Base-by-base conservation (phyloP, 2,113 vertebrate species). In the Zootoca vivipara region DNA sequence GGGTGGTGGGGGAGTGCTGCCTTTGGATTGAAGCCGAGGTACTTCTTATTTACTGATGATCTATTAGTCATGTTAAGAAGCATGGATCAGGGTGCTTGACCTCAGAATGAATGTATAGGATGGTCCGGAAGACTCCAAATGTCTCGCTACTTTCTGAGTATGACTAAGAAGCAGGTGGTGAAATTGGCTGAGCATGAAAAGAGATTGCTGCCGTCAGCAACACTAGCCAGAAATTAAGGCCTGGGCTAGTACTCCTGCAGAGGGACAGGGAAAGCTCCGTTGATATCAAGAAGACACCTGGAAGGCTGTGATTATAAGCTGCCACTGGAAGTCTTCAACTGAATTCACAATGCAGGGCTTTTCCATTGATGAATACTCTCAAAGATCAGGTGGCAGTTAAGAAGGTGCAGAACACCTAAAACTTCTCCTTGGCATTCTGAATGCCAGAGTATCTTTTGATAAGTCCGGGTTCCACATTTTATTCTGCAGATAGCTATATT, bases 1-100 rank as follows among this genome's bases (percentile, higher is more conserved):
- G 91, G 30, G n/a, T n/a, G 28, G 42, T 73, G n/a, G 40, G n/a
- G 73, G 42, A 33, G 87, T 78, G 62, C 82, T 90, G 85, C 87
- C n/a, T 74, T 1, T 75, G 20, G 35, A 58, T 7, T 77, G 38
- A 85, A 77, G 84, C 80, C 33, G 89, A 74, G 15, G 0, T 26
- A 1, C 5, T 78, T 77, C 82, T 38, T 46, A 9, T 89, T 82
- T 88, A 40, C 81, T 1, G 85, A 3, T 2, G 30, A 16, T 82
- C 78, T 82, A 30, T 62, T 69, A 8, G 46, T 38, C 12, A 20
- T 1, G 4, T 67, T 69, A 84, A 69, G 16, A 78, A 74, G 7
- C 3, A 12, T 46, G 42, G 58, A 74, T 65, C 28, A n/a, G 35
- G 58, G 56, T 75, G 40, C n/a, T 74, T 65, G 86, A 75, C 65